Conservation (phyloP, 2,113 vertebrate genomes). For the Chitala chitala region DNA sequence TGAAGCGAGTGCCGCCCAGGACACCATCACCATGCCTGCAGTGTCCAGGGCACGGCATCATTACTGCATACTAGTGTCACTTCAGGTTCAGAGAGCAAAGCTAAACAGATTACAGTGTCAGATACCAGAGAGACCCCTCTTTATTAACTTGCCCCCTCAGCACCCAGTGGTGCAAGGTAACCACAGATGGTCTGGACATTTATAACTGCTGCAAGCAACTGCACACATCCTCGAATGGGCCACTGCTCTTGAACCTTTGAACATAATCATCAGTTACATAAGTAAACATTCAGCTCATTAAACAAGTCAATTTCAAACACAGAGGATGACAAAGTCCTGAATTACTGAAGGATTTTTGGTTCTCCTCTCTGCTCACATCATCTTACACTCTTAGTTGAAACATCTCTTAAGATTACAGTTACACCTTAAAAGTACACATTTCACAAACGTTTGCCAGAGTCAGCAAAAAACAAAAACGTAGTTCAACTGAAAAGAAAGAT, state of each 20-base stretch:
- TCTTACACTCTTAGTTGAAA: not conserved
- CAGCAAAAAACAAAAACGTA: too few relatives aligned
- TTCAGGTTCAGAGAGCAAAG: not conserved
- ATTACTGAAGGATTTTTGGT: not conserved
- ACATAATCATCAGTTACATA: not conserved
- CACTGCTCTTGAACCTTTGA: not conserved
- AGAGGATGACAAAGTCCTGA: not conserved
- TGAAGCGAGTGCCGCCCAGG: not conserved
- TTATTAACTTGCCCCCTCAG: not conserved
- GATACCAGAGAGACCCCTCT: not conserved
- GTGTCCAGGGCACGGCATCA: not conserved
- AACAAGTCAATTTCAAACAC: not conserved
- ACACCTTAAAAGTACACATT: not conserved
- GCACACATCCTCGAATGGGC: not conserved
- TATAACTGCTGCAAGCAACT: not conserved
- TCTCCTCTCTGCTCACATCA: not conserved
- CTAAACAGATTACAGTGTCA: not conserved
- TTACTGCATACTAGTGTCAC: constrained; percentile 1
- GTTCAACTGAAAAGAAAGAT: too few relatives aligned
- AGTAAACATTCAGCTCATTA: not conserved
- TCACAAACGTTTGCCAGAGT: not conserved
- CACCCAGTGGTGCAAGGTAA: not conserved
- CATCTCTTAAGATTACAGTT: not conserved
- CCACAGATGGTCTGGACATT: not conserved
- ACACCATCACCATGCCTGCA: not conserved